Conservation (phyloP, 2,113 vertebrate genomes). For the Dipodomys merriami region DNA sequence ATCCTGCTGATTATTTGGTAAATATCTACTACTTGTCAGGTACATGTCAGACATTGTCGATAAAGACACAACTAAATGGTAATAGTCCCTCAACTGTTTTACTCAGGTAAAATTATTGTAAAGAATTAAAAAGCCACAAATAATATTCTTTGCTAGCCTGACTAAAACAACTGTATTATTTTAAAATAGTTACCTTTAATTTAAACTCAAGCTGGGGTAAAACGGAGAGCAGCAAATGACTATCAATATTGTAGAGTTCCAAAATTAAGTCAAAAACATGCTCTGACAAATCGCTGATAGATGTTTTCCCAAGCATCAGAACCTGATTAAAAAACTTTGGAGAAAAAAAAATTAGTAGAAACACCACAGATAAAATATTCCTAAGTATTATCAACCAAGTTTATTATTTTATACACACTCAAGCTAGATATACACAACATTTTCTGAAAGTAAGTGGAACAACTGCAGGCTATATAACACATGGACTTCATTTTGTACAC, state of each 20-base stretch:
- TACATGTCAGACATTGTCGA: background rate
- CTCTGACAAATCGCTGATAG: conserved; percentile 98
- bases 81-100: background rate
- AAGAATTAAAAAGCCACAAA: conserved; percentile 45
- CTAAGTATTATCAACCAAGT: background rate
- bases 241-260: conserved; percentile 99
- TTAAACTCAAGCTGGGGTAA: conserved; percentile 99
- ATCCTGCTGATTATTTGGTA: conserved; percentile 16
- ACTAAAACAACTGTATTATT: background rate
- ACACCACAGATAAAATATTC: background rate
- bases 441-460: conserved; percentile 44
- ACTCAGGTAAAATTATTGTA: background rate
- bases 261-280: conserved; percentile 98
- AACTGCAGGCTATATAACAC: background rate
- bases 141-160: background rate
- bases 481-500: background rate
- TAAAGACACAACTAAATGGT: background rate
- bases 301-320: conserved; percentile 99
- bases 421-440: conserved; percentile 38
- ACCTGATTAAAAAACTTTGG: conserved; percentile 99
- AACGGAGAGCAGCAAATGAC: conserved; percentile 98
- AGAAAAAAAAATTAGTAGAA: conserved; percentile 73
- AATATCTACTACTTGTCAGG: background rate
- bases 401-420: conserved; percentile 48
- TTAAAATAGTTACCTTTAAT: conserved; percentile 92